These are phyloP conservation scores for Pseudochaenichthys georgianus DNA, from an alignment of 2,797 vertebrate genomes.

Conservation along the genomic window DNA sequence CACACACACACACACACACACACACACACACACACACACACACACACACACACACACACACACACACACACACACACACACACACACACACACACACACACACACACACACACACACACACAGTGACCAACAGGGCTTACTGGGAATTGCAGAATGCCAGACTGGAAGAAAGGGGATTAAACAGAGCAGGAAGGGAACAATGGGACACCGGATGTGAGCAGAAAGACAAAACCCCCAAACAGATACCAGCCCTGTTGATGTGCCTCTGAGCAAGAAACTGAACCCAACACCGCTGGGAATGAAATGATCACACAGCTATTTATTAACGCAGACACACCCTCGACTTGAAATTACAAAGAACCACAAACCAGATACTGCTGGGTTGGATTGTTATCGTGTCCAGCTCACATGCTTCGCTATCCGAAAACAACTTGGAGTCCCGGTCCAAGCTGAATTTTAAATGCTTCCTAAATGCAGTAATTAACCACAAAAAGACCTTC, in stretches of 20 bases:
- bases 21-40: too few species aligned
- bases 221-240: slow-evolving; percentile 27
- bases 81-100: too few species aligned
- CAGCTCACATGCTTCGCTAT: background rate
- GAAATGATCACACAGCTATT: slow-evolving; percentile 9
- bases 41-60: too few species aligned
- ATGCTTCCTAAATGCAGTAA: too few species aligned
- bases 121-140: slow-evolving; percentile 59
- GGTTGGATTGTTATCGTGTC: background rate
- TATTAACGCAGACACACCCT: slow-evolving; percentile 17
- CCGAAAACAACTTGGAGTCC: too few species aligned
- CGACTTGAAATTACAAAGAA: slow-evolving; percentile 6
- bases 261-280: slow-evolving; percentile 7
- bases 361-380: background rate
- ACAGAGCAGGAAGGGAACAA: slow-evolving; percentile 60
- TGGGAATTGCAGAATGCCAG: slow-evolving; percentile 67
- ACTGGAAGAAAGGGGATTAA: slow-evolving; percentile 78
- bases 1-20: too few species aligned
- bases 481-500: too few species aligned
- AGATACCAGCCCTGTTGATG: slow-evolving; percentile 9
- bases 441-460: too few species aligned
- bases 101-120: slow-evolving; percentile 9
- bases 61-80: too few species aligned
- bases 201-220: slow-evolving; percentile 30
- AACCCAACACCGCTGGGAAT: slow-evolving; percentile 7